These are phyloP conservation scores for Bombus picipes DNA, from an alignment of 1,140 invertebrate species.

Conservation along the genomic window DNA sequence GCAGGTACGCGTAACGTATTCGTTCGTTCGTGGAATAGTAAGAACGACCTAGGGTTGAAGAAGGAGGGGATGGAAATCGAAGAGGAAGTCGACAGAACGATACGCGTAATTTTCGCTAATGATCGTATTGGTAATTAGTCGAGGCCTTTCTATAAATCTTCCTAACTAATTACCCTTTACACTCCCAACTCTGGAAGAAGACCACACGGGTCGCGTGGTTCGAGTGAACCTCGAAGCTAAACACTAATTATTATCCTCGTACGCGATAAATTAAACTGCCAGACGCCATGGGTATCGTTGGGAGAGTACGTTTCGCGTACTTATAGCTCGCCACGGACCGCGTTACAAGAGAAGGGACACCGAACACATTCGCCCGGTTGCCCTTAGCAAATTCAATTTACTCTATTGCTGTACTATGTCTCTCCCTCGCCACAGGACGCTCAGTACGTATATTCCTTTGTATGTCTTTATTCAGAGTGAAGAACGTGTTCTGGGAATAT, in stretches of 20 bases:
- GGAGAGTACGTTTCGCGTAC: conserved; percentile 38
- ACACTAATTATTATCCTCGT: conserved; percentile 77
- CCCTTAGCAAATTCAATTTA: conserved; percentile 26
- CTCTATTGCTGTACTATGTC: neutral
- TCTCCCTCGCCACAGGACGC: neutral
- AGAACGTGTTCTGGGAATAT: no score
- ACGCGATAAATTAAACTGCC: conserved; percentile 74
- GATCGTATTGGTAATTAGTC: conserved; percentile 74
- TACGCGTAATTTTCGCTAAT: conserved; percentile 71
- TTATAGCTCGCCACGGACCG: conserved; percentile 11
- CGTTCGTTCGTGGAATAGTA: neutral
- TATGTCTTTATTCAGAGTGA: no score
- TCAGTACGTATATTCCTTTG: neutral
- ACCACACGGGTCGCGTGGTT: conserved; percentile 67
- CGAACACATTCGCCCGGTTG: conserved; percentile 61
- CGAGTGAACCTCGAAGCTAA: conserved; percentile 68
- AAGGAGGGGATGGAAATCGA: conserved; percentile 6
- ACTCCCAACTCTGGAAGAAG: conserved; percentile 65
- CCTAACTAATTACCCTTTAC: conserved; percentile 76
- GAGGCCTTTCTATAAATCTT: conserved; percentile 72
- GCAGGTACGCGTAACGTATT: no score
- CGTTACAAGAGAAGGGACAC: conserved; percentile 50
- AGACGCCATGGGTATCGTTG: conserved; percentile 55
- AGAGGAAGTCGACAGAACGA: conserved; percentile 38
- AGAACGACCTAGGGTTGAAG: neutral